Evolutionary conservation across 2,113 vertebrate species (phyloP).

Genomic region (Cinclus mexicanus): DNA sequence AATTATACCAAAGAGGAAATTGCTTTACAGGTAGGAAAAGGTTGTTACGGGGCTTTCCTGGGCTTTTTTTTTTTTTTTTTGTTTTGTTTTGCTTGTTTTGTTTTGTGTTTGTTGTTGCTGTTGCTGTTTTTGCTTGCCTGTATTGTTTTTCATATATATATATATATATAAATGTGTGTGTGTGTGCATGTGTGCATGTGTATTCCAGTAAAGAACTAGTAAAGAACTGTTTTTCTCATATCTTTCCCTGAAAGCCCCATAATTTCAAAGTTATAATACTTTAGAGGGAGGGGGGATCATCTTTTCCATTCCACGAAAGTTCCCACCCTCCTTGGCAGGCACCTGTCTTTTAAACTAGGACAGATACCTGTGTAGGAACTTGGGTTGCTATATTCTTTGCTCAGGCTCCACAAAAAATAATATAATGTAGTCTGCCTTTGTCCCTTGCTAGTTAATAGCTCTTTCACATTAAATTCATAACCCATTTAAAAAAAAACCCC

Average conservation of each 20-base stretch:
- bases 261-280: not conserved
- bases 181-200: too few relatives aligned
- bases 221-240: not conserved
- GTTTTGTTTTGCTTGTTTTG: not conserved
- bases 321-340: not conserved
- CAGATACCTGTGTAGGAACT: not conserved
- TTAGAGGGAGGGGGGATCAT: not conserved
- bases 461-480: not conserved
- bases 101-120: not conserved
- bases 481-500: not conserved
- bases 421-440: not conserved
- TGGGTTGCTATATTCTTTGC: not conserved
- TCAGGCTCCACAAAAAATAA: not conserved
- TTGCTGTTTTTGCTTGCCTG: not conserved
- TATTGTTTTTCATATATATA: not conserved
- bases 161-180: fast-evolving
- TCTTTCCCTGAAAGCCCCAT: not conserved
- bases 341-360: not conserved
- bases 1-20: not conserved
- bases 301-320: not conserved
- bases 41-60: not conserved
- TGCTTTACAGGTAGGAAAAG: not conserved
- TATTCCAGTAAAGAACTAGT: not conserved
- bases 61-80: not conserved
- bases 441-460: not conserved